Base-by-base conservation (phyloP, 1,140 invertebrate genomes). In the Colletes gigas region DNA sequence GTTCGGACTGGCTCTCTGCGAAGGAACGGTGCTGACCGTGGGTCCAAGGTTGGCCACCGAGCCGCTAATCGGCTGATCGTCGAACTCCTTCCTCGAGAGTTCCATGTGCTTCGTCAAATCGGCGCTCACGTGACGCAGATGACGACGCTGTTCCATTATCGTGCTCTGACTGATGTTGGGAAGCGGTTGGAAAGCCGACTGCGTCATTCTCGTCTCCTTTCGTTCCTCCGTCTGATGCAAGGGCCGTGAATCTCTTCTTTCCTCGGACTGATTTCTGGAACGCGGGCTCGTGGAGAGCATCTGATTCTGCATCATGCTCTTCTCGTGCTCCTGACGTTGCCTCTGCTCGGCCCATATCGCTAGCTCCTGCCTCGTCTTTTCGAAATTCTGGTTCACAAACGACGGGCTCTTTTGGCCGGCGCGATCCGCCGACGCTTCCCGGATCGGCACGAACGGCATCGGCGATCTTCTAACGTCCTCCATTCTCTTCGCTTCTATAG, bases 31-130 rank as follows among this genome's bases (percentile, higher is more conserved):
- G 52, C 63, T 81, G 0, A 89, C 68, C 1, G 85, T 83, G 0
- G 92, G 89, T 2, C 88, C 91, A 8, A 93, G 89, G 75, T 93
- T 93, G 0, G 90, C 88, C 0, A 92, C 91, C 0, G 92, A 93
- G 17, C 92, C 92, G 10, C 90, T 91, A 14, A 92, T 88, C 0
- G 91, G 92, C 66, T 93, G 93, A 57, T 93, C 93, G 0, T 93
- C 92, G 41, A 93, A 93, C 65, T 93, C 93, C 55, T 93, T 93
- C 1, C 92, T 88, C 0, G 89, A 85, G 7, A 93, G 86, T 67
- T 93, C 92, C 89, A 93, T 92, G 55, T 93, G 93, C 21, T 93
- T 93, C 0, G 92, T 93, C 0, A 93, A 80, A 83, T 93, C 92
- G 1, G 92, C 93, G 47, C 93, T 93, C 0, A 93, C 93, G 74